Conservation (phyloP, 2,888 invertebrate species). For the Drosophila yooni region DNA sequence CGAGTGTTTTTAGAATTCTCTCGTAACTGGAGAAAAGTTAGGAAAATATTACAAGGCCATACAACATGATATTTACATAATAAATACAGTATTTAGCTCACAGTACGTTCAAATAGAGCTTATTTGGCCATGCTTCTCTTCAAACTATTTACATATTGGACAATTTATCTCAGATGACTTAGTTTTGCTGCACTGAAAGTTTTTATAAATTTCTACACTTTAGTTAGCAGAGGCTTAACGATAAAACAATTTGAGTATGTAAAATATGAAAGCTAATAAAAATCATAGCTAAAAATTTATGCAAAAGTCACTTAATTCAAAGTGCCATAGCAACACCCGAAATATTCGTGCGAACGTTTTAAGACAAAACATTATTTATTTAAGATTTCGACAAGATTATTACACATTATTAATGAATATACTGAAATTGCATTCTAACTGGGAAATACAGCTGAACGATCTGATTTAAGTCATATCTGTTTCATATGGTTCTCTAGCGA, state of each 20-base stretch:
- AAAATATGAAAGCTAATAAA: background rate
- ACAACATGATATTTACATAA: background rate
- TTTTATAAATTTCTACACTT: background rate
- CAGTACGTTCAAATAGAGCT: background rate
- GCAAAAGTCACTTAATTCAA: background rate
- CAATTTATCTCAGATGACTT: background rate
- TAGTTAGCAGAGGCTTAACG: background rate
- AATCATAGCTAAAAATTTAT: background rate
- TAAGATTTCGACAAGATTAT: background rate
- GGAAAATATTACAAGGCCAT: background rate
- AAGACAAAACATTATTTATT: background rate
- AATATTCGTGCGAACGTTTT: background rate
- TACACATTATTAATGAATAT: too few relatives aligned
- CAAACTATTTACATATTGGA: background rate
- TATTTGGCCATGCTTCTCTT: background rate
- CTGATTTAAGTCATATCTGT: constrained; percentile 8
- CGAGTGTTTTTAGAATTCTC: background rate
- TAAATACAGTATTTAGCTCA: background rate
- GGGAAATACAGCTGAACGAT: background rate
- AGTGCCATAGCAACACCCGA: background rate
- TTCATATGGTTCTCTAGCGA: background rate
- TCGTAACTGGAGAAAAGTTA: background rate
- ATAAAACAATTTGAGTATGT: background rate
- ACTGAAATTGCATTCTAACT: background rate
- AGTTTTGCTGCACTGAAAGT: background rate